Evolutionary conservation across 2,888 invertebrate species (phyloP).

Genomic region (Trisateles emortualis): DNA sequence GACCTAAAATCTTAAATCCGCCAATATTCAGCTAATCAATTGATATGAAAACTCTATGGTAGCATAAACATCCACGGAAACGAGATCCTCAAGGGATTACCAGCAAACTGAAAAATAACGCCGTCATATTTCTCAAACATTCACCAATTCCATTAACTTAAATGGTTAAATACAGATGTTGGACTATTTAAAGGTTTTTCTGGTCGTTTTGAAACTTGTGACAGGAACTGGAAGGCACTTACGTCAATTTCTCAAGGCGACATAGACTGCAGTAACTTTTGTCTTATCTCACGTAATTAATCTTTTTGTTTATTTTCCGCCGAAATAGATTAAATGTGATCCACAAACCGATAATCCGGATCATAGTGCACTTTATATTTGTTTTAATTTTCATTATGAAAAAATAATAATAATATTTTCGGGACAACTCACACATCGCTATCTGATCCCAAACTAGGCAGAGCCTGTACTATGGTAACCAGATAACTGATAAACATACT

Average conservation of each 20-base stretch:
- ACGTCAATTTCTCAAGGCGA: constrained; percentile 49
- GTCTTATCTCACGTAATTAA: too few relatives aligned
- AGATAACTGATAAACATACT: too few relatives aligned
- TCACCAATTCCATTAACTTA: constrained; percentile 63
- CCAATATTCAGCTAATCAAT: constrained; percentile 5
- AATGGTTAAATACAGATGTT: constrained; percentile 62
- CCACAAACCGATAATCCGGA: too few relatives aligned
- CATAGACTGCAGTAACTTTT: constrained; percentile 18
- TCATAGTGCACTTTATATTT: too few relatives aligned
- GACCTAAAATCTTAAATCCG: neutral
- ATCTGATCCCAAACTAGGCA: too few relatives aligned
- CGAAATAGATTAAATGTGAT: too few relatives aligned
- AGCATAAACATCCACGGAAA: constrained; percentile 10
- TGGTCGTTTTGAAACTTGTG: constrained; percentile 51
- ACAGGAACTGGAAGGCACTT: constrained; percentile 42
- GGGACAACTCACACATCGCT: too few relatives aligned
- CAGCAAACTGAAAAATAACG: constrained; percentile 15
- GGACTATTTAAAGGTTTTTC: constrained; percentile 49
- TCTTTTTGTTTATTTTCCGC: too few relatives aligned
- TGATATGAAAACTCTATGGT: constrained; percentile 1
- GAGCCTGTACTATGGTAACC: too few relatives aligned
- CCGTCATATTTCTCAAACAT: constrained; percentile 50
- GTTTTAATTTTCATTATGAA: too few relatives aligned
- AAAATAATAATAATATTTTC: too few relatives aligned
- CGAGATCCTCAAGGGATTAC: constrained; percentile 2